These are phyloP conservation scores for Pardosa pseudoannulata DNA, from an alignment of 2,888 invertebrate genomes.

Conservation along the genomic window DNA sequence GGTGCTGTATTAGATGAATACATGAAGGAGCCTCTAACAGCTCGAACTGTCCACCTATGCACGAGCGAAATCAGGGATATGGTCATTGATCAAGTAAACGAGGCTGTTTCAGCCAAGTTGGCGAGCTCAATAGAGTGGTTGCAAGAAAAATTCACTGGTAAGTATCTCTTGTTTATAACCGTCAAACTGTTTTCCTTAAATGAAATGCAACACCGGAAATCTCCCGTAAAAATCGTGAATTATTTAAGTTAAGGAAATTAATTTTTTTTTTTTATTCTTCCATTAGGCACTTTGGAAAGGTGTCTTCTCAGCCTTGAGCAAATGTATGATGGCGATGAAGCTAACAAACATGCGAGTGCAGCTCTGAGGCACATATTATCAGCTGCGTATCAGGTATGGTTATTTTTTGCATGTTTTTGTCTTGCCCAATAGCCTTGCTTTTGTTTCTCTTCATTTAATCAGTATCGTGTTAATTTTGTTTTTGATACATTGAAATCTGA, in stretches of 20 bases:
- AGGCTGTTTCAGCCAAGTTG: slow-evolving; percentile 54
- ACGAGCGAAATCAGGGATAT: slow-evolving; percentile 63
- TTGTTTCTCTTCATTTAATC: no score
- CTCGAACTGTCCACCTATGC: slow-evolving; percentile 53
- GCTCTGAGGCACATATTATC: slow-evolving; percentile 56
- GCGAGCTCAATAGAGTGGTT: slow-evolving; percentile 65
- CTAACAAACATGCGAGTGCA: slow-evolving; percentile 54
- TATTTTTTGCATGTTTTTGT: no score
- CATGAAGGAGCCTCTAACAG: slow-evolving; percentile 40
- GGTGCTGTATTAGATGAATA: slow-evolving; percentile 45
- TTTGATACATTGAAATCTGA: no score
- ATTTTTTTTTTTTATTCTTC: neutral
- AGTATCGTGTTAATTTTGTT: no score
- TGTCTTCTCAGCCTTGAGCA: slow-evolving; percentile 58
- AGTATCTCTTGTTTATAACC: no score
- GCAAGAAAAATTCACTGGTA: slow-evolving; percentile 68
- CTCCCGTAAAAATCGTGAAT: no score
- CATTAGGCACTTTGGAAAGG: slow-evolving; percentile 51
- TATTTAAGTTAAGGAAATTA: no score
- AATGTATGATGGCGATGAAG: slow-evolving; percentile 36
- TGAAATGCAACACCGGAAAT: no score
- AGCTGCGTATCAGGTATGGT: slow-evolving; percentile 62
- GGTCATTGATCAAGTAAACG: slow-evolving; percentile 62
- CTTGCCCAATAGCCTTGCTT: no score
- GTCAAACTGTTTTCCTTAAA: no score